These are phyloP conservation scores for Aleiodes leptofemur DNA, from an alignment of 2,888 invertebrate genomes.

Conservation along the genomic window DNA sequence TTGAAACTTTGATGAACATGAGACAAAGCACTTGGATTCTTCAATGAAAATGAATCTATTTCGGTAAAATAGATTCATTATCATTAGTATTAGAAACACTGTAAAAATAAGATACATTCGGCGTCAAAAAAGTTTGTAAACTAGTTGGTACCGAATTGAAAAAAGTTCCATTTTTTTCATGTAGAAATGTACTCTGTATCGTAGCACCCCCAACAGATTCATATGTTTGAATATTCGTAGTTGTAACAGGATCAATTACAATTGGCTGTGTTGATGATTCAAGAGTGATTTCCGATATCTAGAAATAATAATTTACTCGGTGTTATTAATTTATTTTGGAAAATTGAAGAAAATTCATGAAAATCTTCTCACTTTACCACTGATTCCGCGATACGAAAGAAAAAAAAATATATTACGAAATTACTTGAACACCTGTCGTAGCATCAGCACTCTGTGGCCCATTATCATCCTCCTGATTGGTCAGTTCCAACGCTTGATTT, in stretches of 20 bases:
- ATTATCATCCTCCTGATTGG: conserved; percentile 54
- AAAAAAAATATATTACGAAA: conserved; percentile 30
- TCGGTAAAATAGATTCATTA: conserved; percentile 66
- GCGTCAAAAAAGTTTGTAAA: conserved; percentile 68
- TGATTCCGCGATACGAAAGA: not conserved
- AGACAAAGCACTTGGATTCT: no score
- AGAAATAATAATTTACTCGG: conserved; percentile 36
- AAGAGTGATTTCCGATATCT: conserved; percentile 70
- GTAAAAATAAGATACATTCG: conserved; percentile 72
- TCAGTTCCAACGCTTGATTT: conserved; percentile 57
- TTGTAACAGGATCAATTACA: conserved; percentile 67
- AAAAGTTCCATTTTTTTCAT: conserved; percentile 66
- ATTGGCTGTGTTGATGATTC: conserved; percentile 69
- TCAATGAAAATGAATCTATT: conserved; percentile 56
- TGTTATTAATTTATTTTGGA: conserved; percentile 13
- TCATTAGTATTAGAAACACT: conserved; percentile 70
- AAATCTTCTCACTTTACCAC: no score
- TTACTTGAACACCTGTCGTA: conserved; percentile 43
- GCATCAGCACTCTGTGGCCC: conserved; percentile 46
- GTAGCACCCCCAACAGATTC: conserved; percentile 60
- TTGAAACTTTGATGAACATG: no score
- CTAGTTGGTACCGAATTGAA: conserved; percentile 67
- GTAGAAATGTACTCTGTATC: conserved; percentile 57
- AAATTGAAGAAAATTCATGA: no score
- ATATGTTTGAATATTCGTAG: conserved; percentile 63